Percentiles rank a stretch among this genome's conserved stretches.
phyloP scores from a whole-genome alignment of 2,113 vertebrate species.

The Meriones unguiculatus region DNA sequence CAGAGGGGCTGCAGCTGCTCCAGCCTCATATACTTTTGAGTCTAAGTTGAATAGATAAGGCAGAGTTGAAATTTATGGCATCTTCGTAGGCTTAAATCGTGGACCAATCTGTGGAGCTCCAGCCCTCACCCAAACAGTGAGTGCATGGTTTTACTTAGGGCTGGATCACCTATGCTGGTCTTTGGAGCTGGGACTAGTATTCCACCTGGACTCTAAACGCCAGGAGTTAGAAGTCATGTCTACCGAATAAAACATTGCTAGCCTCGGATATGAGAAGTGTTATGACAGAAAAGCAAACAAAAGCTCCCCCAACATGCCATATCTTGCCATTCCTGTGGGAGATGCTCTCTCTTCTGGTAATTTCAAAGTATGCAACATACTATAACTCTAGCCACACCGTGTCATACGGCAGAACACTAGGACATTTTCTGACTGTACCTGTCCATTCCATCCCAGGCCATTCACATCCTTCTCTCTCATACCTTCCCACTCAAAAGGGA shows the following conservation, averaged over 20 bases:
- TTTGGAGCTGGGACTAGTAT: background rate
- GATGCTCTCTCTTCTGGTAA: background rate
- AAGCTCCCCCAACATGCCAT: background rate
- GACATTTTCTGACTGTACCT: background rate
- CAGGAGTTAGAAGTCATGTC: background rate
- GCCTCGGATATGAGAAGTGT: background rate
- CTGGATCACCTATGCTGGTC: background rate
- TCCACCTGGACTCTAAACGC: background rate
- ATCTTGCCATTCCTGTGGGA: background rate
- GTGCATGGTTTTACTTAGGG: background rate
- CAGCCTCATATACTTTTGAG: background rate
- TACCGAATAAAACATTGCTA: background rate
- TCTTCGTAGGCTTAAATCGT: background rate
- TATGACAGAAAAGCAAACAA: background rate
- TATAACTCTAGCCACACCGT: background rate
- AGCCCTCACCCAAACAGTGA: background rate
- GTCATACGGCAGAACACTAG: background rate
- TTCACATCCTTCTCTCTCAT: background rate
- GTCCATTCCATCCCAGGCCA: background rate
- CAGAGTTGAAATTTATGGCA: background rate
- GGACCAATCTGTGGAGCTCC: background rate
- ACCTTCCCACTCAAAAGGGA: background rate
- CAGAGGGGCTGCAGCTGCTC: background rate
- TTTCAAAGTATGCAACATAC: background rate
- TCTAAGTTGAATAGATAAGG: background rate